Base-by-base conservation (phyloP, 1,140 invertebrate genomes). In the Drosophila carrolli region DNA sequence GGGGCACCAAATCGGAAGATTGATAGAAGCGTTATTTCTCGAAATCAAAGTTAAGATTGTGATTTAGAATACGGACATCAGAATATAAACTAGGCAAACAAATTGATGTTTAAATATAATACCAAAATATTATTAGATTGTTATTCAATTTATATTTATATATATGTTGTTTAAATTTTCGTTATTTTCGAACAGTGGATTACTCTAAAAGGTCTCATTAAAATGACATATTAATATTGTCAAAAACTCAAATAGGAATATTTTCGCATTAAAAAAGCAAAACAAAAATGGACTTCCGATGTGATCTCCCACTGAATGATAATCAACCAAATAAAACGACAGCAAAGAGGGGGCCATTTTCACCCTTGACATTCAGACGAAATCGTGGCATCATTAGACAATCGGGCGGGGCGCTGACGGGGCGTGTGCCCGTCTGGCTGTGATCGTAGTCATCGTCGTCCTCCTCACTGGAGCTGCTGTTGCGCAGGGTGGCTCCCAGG, bases 351-450 rank as follows among this genome's bases (percentile, higher is more conserved):
- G 38, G 51, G 40, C 16, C 9, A 13, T 19, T 66, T 67, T 85
- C 82, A 91, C 89, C 90, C 81, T 91, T 78, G 11, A 89, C 86
- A 46, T 91, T 91, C 23, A 85, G 58, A 58, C 67, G 77, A 35
- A 85, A 88, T 5, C 70, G 82, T 19, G 85, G 85, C 48, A 51
- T 46, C 48, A 71, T 10, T 35, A 78, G 54, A 44, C 80, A 89
- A 16, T 75, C 85, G 6, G 85, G 85, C 16, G 90, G 90, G 29
- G 90, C 90, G 47, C 90, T 91, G 32, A 86, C 72, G 5, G 90
- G 80, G 13, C 90, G 63, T 4, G 43, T 9, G 5, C 53, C 19
- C 11, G 61, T 60, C 46, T 37, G 62, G 44, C 47, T 55, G 48
- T 23, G 58, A 43, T 41, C 60, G 11, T 68, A 80, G 44, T 70